Percentiles rank a stretch among this genome's conserved stretches.
phyloP scores from a whole-genome alignment of 2,113 vertebrate species.

The Nestor notabilis region DNA sequence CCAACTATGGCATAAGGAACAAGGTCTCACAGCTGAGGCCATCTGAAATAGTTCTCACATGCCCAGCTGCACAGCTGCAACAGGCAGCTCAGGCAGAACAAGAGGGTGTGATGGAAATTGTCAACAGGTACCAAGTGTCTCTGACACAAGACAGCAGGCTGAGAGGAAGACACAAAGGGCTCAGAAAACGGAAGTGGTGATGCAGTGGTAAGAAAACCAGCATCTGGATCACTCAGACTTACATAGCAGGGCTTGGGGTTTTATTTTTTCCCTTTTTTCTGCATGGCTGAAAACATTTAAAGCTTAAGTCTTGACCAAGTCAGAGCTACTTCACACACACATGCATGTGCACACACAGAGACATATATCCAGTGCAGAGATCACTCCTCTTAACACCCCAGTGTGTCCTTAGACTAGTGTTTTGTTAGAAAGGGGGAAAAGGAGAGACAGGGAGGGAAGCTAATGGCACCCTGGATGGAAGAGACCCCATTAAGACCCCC shows the following conservation, averaged over 20 bases:
- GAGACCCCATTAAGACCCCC: slow-evolving; percentile 35
- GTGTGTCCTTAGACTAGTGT: slow-evolving; percentile 34
- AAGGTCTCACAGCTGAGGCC: neutral
- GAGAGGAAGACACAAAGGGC: neutral
- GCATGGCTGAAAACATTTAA: neutral
- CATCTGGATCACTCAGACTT: neutral
- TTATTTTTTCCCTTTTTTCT: neutral
- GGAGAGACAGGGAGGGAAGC: neutral
- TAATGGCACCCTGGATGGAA: slow-evolving; percentile 46
- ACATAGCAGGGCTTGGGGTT: neutral
- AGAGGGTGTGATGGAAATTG: neutral
- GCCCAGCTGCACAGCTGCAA: neutral
- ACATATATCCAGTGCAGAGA: neutral
- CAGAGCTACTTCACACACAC: neutral
- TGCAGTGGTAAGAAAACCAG: neutral
- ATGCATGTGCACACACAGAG: neutral
- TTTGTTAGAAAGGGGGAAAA: slow-evolving; percentile 6
- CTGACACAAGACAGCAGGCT: neutral
- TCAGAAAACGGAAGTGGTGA: neutral
- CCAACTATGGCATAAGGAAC: neutral
- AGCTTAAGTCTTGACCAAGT: neutral
- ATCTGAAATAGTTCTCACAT: neutral
- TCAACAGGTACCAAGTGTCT: neutral
- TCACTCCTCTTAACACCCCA: neutral
- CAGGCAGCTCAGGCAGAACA: neutral